Conservation (phyloP, 2,797 vertebrate genomes). For the Cynodonichthys magdalenae region DNA sequence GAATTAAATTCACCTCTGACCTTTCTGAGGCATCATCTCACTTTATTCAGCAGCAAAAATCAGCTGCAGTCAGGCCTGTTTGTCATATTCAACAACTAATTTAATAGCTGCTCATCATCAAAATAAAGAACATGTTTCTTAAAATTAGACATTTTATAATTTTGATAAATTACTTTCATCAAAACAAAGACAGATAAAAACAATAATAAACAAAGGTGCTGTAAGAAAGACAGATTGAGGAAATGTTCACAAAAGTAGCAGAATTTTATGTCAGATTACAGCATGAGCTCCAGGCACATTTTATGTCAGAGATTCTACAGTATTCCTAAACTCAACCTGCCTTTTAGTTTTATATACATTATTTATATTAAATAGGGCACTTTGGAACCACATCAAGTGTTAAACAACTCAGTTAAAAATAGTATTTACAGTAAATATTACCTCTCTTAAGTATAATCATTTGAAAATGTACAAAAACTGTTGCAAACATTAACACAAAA, state of each 20-base stretch:
- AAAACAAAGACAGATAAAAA: conserved; percentile 7
- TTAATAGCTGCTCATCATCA: neutral
- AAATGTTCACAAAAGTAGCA: conserved; percentile 18
- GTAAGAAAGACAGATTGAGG: conserved; percentile 36
- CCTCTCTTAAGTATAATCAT: conserved; percentile 23
- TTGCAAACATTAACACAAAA: conserved; percentile 31
- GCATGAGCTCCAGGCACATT: conserved; percentile 28
- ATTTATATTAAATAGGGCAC: too few relatives aligned
- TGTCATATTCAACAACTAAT: too few relatives aligned
- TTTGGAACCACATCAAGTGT: too few relatives aligned
- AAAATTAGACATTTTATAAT: conserved; percentile 53
- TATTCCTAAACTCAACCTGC: conserved; percentile 11
- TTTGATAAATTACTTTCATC: conserved; percentile 18
- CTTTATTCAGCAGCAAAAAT: too few relatives aligned
- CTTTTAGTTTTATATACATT: too few relatives aligned
- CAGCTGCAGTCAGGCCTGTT: too few relatives aligned
- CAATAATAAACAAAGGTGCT: conserved; percentile 16
- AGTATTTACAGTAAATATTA: conserved; percentile 16
- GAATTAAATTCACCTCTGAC: too few relatives aligned
- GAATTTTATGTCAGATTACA: conserved; percentile 1
- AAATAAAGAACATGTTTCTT: conserved; percentile 1
- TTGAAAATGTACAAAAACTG: conserved; percentile 26
- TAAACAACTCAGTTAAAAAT: conserved; percentile 13
- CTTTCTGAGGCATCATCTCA: too few relatives aligned
- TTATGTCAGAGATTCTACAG: conserved; percentile 53